These are phyloP conservation scores for Epizoanthus ramosus DNA, from an alignment of 92 coral and sea anemone genomes.

Conservation along the genomic window DNA sequence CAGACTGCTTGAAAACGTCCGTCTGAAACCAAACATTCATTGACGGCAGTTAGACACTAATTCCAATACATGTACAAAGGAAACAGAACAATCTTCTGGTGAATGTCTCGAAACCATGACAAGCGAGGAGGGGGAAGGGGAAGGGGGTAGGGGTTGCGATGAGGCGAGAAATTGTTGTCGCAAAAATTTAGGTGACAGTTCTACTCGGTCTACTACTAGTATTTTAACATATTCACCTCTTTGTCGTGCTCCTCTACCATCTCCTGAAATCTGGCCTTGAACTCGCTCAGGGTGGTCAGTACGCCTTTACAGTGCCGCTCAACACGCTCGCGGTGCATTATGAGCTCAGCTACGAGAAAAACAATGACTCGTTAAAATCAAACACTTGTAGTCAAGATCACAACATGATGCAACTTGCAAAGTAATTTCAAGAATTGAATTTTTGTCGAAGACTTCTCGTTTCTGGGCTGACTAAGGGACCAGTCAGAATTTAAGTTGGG, in stretches of 20 bases:
- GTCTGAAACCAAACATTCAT: slow-evolving; percentile 62
- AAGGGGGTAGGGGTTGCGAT: too few species aligned
- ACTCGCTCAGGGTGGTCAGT: slow-evolving; percentile 77
- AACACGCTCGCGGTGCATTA: slow-evolving; percentile 95
- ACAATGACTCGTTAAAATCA: not conserved
- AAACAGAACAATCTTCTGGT: not conserved
- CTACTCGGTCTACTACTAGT: not conserved
- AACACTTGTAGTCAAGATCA: not conserved
- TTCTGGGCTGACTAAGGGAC: too few species aligned
- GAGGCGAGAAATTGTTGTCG: too few species aligned
- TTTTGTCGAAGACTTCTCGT: too few species aligned
- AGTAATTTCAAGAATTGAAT: too few species aligned
- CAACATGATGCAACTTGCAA: not conserved
- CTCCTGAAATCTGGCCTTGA: slow-evolving; percentile 88
- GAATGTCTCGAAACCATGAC: not conserved
- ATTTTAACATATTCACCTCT: slow-evolving; percentile 68
- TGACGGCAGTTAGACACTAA: not conserved
- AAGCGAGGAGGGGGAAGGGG: too few species aligned
- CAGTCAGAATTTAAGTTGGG: too few species aligned
- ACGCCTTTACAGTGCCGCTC: slow-evolving; percentile 97
- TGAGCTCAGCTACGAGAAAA: slow-evolving; percentile 78
- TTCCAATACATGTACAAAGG: not conserved
- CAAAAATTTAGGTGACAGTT: too few species aligned
- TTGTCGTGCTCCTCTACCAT: slow-evolving; percentile 98
- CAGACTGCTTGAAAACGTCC: slow-evolving; percentile 86